Base-by-base conservation (phyloP, 2,888 invertebrate genomes). In the Sabatieria punctata region DNA sequence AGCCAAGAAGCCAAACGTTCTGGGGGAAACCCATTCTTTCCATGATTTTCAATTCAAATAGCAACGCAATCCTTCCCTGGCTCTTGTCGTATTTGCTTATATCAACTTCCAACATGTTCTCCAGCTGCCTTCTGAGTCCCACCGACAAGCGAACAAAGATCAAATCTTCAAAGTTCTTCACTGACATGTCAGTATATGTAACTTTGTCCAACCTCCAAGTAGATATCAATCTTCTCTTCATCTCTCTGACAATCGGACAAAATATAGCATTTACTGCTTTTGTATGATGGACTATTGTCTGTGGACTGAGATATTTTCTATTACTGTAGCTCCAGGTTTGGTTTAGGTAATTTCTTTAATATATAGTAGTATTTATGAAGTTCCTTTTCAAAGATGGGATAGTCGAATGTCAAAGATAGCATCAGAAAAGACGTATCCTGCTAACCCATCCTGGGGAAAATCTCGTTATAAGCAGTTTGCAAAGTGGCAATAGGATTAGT, bases 31-130 rank as follows among this genome's bases (percentile, higher is more conserved):
- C 41, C 19, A 30, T 21, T 11, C n/a, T 13, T 8, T 11, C 8
- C 41, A 40, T 21, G 4, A 23, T 18, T 11, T 6, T 11, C 11
- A 40, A 4, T 40, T 40, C 41, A 40, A 40, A 40, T 11, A 40
- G 41, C 24, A 40, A 23, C 11, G 41, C 41, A 11, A 35, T 19
- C 18, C 6, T 6, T 11, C 27, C 30, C 8, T 35, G 45, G n/a
- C 46, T 33, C 22, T 23, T 40, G 41, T 40, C 41, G 22, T 40
- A 40, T n/a, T 40, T 40, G 13, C 22, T 22, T 11, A 40, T 40
- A 23, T 13, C 41, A 4, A 33, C 13, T 21, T 40, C 23, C 38
- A 19, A 4, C 37, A 11, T 26, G 30, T 30, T 8, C 30, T 30
- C 8, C 30, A 30, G 15, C 15, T 30, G 8, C 30, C 15, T 30